Evolutionary conservation across 2,113 vertebrate genomes (phyloP).

Genomic region (Phalacrocorax carbo): DNA sequence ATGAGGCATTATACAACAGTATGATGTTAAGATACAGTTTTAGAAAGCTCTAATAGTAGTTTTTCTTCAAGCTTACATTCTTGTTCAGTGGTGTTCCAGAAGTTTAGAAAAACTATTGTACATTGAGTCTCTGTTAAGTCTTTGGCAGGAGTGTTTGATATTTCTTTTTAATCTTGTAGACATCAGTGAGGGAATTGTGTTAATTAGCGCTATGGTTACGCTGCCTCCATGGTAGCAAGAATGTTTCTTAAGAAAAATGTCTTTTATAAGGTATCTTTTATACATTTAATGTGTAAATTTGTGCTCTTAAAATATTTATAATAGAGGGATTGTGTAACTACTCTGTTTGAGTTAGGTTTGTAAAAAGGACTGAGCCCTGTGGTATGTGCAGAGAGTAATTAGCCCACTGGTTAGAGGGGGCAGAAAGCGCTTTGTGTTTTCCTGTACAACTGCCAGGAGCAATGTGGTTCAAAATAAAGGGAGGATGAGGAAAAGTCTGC

Average conservation of each 20-base stretch:
- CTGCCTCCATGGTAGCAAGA: not conserved
- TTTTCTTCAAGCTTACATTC: not conserved
- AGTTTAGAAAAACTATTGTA: not conserved
- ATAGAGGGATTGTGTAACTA: not conserved
- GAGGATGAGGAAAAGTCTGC: not conserved
- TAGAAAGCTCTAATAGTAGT: not conserved
- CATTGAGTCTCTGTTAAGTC: not conserved
- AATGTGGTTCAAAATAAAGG: not conserved
- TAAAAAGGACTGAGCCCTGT: not conserved
- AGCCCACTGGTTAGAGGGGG: not conserved
- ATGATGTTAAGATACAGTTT: not conserved
- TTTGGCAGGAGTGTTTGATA: not conserved
- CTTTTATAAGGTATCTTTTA: not conserved
- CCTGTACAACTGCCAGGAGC: not conserved
- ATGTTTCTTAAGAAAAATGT: not conserved
- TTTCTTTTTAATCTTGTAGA: not conserved
- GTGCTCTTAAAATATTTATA: conserved; percentile 10
- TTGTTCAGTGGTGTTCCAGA: not conserved
- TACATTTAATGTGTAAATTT: not conserved
- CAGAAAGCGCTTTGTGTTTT: not conserved
- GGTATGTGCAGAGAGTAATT: not conserved
- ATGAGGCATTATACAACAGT: not conserved
- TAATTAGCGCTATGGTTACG: not conserved
- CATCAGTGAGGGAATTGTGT: not conserved
- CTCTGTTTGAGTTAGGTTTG: not conserved